These are phyloP conservation scores for Cydia amplana DNA, from an alignment of 1,140 invertebrate genomes.

Conservation along the genomic window DNA sequence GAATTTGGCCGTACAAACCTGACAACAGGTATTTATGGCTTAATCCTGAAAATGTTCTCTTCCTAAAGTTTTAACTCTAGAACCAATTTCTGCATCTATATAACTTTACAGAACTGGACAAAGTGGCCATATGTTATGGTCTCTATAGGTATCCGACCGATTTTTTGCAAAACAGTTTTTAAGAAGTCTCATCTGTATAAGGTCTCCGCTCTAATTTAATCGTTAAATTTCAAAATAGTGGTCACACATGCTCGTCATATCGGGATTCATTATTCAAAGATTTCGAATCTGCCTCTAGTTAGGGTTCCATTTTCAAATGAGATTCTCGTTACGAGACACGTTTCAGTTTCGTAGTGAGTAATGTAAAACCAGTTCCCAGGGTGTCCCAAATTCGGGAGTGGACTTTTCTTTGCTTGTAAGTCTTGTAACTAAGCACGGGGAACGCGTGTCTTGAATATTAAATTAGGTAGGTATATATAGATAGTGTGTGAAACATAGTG, in stretches of 20 bases:
- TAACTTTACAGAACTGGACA: no score
- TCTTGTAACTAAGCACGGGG: not conserved
- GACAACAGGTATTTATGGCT: no score
- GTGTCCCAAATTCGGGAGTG: not conserved
- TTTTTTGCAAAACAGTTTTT: no score
- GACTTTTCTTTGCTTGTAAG: slow-evolving; percentile 4
- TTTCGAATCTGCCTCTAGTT: not conserved
- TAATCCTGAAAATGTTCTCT: no score
- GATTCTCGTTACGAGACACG: no score
- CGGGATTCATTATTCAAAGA: not conserved
- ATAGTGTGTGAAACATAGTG: no score
- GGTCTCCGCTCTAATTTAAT: not conserved
- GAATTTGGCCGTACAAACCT: no score
- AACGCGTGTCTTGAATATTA: not conserved
- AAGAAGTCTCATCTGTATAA: no score
- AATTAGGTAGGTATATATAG: not conserved
- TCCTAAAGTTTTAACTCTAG: no score
- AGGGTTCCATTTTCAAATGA: slow-evolving; percentile 1
- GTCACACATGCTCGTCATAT: not conserved
- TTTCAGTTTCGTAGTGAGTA: not conserved
- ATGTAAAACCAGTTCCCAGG: slow-evolving; percentile 18
- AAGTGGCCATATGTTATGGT: no score
- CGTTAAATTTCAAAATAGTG: not conserved
- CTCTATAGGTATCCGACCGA: no score
- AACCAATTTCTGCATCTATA: no score